A percentile compares a stretch with the other conserved stretches of the same genome.
These are phyloP conservation scores for Spatula versicolor DNA, from an alignment of 2,797 vertebrate genomes.

Conservation along the genomic window DNA sequence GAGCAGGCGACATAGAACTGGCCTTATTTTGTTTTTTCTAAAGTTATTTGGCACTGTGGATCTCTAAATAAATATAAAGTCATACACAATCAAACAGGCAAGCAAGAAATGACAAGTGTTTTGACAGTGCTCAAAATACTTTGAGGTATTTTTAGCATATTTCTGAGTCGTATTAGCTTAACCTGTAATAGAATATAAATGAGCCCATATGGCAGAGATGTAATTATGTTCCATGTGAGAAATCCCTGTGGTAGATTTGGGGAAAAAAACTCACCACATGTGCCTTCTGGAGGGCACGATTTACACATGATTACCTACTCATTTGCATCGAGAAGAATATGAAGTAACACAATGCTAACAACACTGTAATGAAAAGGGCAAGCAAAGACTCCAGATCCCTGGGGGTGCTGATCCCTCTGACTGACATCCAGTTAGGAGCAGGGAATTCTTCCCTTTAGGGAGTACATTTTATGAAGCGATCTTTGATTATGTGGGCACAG, in stretches of 20 bases:
- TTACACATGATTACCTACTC: slow-evolving; percentile 81
- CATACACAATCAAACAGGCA: slow-evolving; percentile 74
- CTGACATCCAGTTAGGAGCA: slow-evolving; percentile 80
- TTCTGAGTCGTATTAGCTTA: slow-evolving; percentile 85
- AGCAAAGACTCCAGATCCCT: slow-evolving; percentile 75
- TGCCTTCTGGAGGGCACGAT: slow-evolving; percentile 81
- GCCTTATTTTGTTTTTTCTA: slow-evolving; percentile 22
- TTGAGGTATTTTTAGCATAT: slow-evolving; percentile 84
- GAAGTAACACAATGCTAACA: slow-evolving; percentile 80
- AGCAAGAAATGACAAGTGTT: slow-evolving; percentile 78
- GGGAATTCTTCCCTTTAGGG: slow-evolving; percentile 72
- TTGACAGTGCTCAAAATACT: slow-evolving; percentile 79
- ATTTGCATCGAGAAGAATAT: slow-evolving; percentile 82
- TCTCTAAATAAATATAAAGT: slow-evolving; percentile 77
- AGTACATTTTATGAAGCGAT: slow-evolving; percentile 78
- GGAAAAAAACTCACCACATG: slow-evolving; percentile 74
- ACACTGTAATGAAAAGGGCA: slow-evolving; percentile 78
- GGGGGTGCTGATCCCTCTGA: slow-evolving; percentile 77
- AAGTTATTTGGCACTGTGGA: slow-evolving; percentile 52
- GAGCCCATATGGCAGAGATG: slow-evolving; percentile 85
- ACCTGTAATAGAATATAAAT: slow-evolving; percentile 88
- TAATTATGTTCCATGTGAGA: slow-evolving; percentile 82
- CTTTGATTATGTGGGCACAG: slow-evolving; percentile 86
- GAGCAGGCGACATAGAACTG: slow-evolving; percentile 20
- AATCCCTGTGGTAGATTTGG: slow-evolving; percentile 81